phyloP scores from a whole-genome alignment of 2,797 vertebrate species.

The Megalops cyprinoides region DNA sequence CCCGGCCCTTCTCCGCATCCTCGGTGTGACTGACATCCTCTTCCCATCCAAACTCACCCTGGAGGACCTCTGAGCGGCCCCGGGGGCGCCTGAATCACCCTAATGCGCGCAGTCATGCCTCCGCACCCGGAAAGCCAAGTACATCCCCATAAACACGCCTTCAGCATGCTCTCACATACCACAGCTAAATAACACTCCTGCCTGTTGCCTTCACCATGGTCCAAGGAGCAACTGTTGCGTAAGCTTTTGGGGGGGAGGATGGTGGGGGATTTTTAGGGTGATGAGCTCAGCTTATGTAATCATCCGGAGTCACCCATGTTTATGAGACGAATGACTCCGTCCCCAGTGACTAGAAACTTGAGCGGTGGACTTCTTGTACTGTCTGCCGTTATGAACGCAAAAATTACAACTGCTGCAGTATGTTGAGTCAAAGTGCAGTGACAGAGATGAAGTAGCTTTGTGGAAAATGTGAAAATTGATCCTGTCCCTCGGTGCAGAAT shows the following conservation, averaged over 20 bases:
- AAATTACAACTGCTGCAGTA: not conserved
- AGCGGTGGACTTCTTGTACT: not conserved
- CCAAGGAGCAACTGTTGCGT: too few species aligned
- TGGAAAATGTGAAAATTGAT: too few species aligned
- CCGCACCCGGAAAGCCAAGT: not conserved
- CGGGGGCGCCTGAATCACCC: constrained; percentile 7
- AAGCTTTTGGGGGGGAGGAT: too few species aligned
- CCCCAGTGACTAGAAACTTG: not conserved
- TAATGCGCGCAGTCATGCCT: not conserved
- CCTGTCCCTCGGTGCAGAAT: too few species aligned
- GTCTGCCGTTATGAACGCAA: not conserved
- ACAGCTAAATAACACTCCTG: too few species aligned
- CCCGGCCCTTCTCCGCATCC: not conserved
- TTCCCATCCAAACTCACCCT: not conserved
- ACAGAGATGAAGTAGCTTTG: not conserved
- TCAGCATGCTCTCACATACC: too few species aligned
- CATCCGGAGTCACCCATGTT: not conserved
- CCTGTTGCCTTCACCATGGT: too few species aligned
- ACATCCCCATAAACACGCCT: too few species aligned
- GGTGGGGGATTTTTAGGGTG: too few species aligned
- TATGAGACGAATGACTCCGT: not conserved
- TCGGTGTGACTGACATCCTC: not conserved
- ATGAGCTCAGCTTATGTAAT: too few species aligned
- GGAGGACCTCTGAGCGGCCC: not conserved
- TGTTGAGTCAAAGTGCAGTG: not conserved